Conservation (phyloP, 1,140 invertebrate genomes). For the Drosophila micromelanica region DNA sequence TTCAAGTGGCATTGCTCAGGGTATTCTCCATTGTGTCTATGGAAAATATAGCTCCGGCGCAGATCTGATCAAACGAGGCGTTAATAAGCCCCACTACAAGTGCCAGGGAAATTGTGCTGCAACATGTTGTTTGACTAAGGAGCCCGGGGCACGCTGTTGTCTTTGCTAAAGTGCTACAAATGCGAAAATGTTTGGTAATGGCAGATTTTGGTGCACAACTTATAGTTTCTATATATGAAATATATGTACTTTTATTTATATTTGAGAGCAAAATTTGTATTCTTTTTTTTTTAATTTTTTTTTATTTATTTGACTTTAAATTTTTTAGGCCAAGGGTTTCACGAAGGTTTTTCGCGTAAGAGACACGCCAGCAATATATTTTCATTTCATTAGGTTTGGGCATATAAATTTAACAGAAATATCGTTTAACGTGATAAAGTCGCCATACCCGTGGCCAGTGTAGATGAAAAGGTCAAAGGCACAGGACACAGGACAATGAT, state of each 20-base stretch:
- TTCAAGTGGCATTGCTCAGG: constrained; percentile 14
- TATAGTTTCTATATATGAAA: not conserved
- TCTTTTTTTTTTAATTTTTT: not conserved
- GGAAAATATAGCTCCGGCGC: constrained; percentile 3
- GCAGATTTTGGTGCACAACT: too few relatives aligned
- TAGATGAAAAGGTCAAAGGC: constrained; percentile 6
- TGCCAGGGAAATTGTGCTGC: not conserved
- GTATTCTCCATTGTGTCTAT: constrained; percentile 42
- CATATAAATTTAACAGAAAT: not conserved
- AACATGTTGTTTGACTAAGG: constrained; percentile 5
- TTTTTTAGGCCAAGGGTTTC: too few relatives aligned
- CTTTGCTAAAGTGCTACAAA: not conserved
- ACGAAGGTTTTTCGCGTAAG: too few relatives aligned
- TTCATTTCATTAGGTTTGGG: not conserved
- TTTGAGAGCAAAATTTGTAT: too few relatives aligned
- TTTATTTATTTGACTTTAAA: not conserved
- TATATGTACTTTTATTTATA: too few relatives aligned
- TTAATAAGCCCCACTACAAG: constrained; percentile 61
- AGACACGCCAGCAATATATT: not conserved
- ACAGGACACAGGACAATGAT: not conserved
- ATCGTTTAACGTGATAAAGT: not conserved
- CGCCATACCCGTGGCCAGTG: not conserved
- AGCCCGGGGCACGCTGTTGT: constrained; percentile 13
- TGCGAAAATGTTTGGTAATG: not conserved
- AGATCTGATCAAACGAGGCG: constrained; percentile 51